These are phyloP conservation scores for Tipula unca DNA, from an alignment of 2,888 invertebrate species.

Conservation along the genomic window DNA sequence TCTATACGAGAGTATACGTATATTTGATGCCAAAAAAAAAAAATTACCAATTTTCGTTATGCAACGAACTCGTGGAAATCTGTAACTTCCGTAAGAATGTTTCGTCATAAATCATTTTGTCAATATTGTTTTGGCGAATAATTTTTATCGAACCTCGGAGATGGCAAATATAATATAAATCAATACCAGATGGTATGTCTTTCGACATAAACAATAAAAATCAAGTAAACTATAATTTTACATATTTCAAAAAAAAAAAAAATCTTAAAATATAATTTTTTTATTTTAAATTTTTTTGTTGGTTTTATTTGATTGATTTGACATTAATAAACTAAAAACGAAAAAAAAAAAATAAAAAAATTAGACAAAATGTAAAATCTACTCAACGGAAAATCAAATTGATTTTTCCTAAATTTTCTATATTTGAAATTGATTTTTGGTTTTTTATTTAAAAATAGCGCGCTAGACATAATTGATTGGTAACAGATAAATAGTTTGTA, in stretches of 20 bases:
- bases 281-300: not conserved
- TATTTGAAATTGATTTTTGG: not conserved
- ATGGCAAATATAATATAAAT: not conserved
- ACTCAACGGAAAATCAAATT: not conserved
- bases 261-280: not conserved
- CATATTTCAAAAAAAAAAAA: not conserved
- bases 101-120: too few relatives aligned
- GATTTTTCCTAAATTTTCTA: not conserved
- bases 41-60: not conserved
- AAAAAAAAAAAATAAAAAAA: not conserved
- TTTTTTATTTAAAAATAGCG: not conserved
- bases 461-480: not conserved
- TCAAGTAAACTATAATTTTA: not conserved
- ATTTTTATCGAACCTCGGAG: not conserved
- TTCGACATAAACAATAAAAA: not conserved
- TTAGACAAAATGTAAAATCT: not conserved
- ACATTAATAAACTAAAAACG: not conserved
- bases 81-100: too few relatives aligned
- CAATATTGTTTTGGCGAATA: too few relatives aligned
- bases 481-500: not conserved
- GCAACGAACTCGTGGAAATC: too few relatives aligned
- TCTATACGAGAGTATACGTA: too few relatives aligned
- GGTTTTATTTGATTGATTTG: not conserved
- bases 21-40: not conserved
- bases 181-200: not conserved